These are phyloP conservation scores for Chloroclystis v-ata DNA, from an alignment of 2,888 invertebrate genomes.

Conservation along the genomic window DNA sequence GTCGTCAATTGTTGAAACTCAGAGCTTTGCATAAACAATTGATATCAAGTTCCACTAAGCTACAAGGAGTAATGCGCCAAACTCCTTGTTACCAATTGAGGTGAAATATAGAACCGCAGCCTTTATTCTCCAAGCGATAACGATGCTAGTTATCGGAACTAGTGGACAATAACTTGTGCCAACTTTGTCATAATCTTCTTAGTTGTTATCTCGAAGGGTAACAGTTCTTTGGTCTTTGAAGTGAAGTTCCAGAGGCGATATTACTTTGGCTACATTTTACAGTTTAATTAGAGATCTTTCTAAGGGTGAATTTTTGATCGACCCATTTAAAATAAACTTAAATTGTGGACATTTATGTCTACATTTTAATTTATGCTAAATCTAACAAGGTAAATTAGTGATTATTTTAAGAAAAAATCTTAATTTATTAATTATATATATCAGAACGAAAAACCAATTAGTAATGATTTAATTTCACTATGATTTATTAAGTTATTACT, in stretches of 20 bases:
- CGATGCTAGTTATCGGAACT: slow-evolving; percentile 22
- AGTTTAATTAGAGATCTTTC: background rate
- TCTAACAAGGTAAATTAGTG: no score
- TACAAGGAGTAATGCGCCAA: background rate
- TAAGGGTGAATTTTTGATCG: no score
- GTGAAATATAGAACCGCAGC: background rate
- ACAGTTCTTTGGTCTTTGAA: slow-evolving; percentile 4
- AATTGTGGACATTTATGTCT: no score
- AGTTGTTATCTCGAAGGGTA: slow-evolving; percentile 17
- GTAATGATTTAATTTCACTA: no score
- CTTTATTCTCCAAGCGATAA: slow-evolving; percentile 12
- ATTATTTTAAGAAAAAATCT: no score
- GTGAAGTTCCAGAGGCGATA: background rate
- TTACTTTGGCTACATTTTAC: background rate
- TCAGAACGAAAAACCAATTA: no score
- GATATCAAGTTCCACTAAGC: background rate
- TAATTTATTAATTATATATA: no score
- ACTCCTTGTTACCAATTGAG: background rate
- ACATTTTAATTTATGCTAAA: no score
- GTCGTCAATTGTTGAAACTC: background rate
- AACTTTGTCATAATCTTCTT: slow-evolving; percentile 26
- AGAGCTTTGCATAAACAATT: background rate
- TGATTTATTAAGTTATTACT: no score
- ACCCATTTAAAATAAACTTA: no score
- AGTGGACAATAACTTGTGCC: slow-evolving; percentile 22